Percentiles rank a stretch among this genome's conserved stretches.
phyloP scores from a whole-genome alignment of 2,888 invertebrate species.

The Erebia aethiops region DNA sequence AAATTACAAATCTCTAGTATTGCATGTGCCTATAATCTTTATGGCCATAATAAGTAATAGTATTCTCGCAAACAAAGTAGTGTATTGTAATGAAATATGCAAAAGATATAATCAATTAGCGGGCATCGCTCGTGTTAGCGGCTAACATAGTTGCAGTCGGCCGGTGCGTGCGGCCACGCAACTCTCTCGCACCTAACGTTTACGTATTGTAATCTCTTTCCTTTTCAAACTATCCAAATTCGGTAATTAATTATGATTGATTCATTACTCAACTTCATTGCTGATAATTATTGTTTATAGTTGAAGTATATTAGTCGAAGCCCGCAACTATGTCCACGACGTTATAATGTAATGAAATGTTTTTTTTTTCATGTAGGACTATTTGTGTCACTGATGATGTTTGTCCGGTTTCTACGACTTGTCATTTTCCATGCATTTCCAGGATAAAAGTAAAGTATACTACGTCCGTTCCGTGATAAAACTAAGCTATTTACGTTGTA shows the following conservation, averaged over 20 bases:
- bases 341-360: too few relatives aligned
- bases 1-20: too few relatives aligned
- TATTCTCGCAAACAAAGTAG: neutral
- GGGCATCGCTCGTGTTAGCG: neutral
- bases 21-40: neutral
- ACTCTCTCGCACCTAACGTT: neutral
- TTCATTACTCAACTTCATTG: slow-evolving; percentile 1
- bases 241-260: slow-evolving; percentile 12
- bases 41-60: neutral
- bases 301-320: too few relatives aligned
- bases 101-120: slow-evolving; percentile 8
- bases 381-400: too few relatives aligned
- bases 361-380: too few relatives aligned
- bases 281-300: neutral
- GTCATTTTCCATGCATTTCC: too few relatives aligned
- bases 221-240: slow-evolving; percentile 14
- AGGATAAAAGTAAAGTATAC: too few relatives aligned
- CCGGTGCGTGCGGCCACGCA: slow-evolving; percentile 5
- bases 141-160: neutral
- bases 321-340: neutral
- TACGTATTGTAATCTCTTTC: slow-evolving; percentile 9
- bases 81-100: neutral
- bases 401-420: too few relatives aligned
- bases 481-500: too few relatives aligned
- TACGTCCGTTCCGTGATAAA: too few relatives aligned